Evolutionary conservation across 2,888 invertebrate genomes (phyloP), one percentile per base, ranked within the genome.

Genomic region (Ypsolopha scabrella): DNA sequence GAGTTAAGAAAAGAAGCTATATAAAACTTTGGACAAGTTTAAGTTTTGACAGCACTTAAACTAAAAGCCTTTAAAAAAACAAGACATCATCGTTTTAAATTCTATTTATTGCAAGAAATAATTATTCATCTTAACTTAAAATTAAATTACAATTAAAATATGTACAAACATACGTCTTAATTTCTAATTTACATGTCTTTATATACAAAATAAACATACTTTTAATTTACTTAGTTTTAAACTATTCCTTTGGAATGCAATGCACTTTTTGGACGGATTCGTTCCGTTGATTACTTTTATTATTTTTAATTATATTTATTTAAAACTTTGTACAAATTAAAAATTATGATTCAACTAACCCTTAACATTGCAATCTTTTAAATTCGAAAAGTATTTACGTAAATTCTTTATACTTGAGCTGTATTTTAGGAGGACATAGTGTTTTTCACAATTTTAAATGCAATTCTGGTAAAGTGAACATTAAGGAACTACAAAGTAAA

Each of bases 161-260:
- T 44, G n/a, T 41, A 51, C 43, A 13, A 14, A 24, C 24, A 24
- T 24, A 45, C 14, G 34, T 43, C 13, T 33, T 11, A 35, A 10
- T 11, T 13, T 11, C 9, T 11, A 11, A 48, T 48, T 38, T 48
- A 48, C 36, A 48, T 13, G n/a, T 38, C 10, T 47, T 13, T 43
- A 43, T 13, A 11, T 48, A 48, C 13, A 13, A 4, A 43, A 43
- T 13, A 43, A 43, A 43, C 14, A 37, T 37, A 9, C 9, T 1
- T 48, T 48, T 47, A 38, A 7, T 39, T 39, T 39, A 39, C 9
- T 39, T n/a, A n/a, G n/a, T 35, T n/a, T 46, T 46, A 46, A 61
- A 68, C 71, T 76, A 79, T 81, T 80, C 81, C 85, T 85, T 85
- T 85, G 85, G 85, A 85, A 80, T 74, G 73, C 68, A 75, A 68